These are phyloP conservation scores for Fragum sueziense DNA, from an alignment of 2,888 invertebrate genomes.

Conservation along the genomic window DNA sequence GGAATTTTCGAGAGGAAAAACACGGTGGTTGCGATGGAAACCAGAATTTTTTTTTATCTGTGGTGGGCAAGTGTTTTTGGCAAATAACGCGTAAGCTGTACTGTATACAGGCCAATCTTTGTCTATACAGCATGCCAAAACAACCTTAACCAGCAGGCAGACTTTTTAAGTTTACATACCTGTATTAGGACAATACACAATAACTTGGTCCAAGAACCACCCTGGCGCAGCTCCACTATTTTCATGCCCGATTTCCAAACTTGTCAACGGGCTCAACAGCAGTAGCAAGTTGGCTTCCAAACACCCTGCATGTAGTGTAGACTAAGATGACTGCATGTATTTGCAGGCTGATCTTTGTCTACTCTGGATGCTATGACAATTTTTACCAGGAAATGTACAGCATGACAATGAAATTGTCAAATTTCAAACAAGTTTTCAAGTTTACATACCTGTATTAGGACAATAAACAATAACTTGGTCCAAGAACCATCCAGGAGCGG, in stretches of 20 bases:
- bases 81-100: too few species aligned
- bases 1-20: too few species aligned
- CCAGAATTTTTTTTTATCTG: too few species aligned
- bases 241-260: constrained; percentile 81
- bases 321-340: too few species aligned
- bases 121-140: neutral
- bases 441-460: constrained; percentile 73
- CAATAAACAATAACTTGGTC: constrained; percentile 80
- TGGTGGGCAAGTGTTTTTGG: too few species aligned
- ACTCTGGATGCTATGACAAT: too few species aligned
- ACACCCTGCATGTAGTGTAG: too few species aligned
- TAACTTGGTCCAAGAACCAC: constrained; percentile 80
- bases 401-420: neutral
- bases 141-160: neutral
- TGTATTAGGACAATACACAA: constrained; percentile 79
- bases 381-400: neutral
- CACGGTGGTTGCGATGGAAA: too few species aligned
- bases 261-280: constrained; percentile 78
- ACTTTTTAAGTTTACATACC: too few species aligned
- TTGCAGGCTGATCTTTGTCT: too few species aligned
- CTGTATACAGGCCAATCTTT: too few species aligned
- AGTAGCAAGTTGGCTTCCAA: constrained; percentile 79
- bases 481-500: constrained; percentile 80
- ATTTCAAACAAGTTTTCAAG: neutral
- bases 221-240: constrained; percentile 79